Percentiles rank a stretch among this genome's conserved stretches.
phyloP scores from a whole-genome alignment of 2,888 invertebrate species.

The Orthosia gracilis region DNA sequence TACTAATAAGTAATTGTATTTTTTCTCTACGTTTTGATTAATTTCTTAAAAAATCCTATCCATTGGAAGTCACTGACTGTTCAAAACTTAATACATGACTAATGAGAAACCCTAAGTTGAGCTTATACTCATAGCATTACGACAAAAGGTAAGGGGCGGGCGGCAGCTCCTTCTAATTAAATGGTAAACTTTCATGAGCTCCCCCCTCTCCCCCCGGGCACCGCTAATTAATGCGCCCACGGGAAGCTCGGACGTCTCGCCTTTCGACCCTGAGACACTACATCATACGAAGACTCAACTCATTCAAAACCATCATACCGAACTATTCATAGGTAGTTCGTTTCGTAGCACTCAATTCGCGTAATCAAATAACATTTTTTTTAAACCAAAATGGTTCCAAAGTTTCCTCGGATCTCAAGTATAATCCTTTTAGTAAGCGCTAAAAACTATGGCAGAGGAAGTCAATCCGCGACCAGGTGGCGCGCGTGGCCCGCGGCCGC shows the following conservation, averaged over 20 bases:
- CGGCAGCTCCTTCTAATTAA: constrained; percentile 89
- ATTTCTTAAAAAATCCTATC: constrained; percentile 14
- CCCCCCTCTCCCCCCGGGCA: constrained; percentile 69
- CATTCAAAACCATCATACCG: constrained; percentile 30
- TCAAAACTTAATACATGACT: constrained; percentile 80
- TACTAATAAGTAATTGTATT: neutral
- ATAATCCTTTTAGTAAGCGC: constrained; percentile 89
- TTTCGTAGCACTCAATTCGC: constrained; percentile 23
- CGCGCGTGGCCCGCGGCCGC: constrained; percentile 72
- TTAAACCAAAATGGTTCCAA: constrained; percentile 57
- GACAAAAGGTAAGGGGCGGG: constrained; percentile 85
- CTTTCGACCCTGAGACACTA: constrained; percentile 70
- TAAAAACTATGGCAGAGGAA: constrained; percentile 85
- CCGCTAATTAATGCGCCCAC: constrained; percentile 90
- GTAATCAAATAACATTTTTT: constrained; percentile 49
- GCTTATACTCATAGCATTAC: constrained; percentile 84
- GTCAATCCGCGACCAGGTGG: constrained; percentile 81
- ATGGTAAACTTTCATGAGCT: constrained; percentile 91
- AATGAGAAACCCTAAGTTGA: constrained; percentile 86
- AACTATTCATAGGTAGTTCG: neutral
- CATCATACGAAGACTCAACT: constrained; percentile 65
- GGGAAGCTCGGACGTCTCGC: constrained; percentile 81
- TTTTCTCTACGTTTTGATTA: neutral
- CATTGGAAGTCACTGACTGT: constrained; percentile 66
- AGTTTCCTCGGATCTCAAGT: constrained; percentile 77